Evolutionary conservation across 2,797 vertebrate genomes (phyloP), one percentile per base, ranked within the genome.

Genomic region (Petrocephalus sullivani): DNA sequence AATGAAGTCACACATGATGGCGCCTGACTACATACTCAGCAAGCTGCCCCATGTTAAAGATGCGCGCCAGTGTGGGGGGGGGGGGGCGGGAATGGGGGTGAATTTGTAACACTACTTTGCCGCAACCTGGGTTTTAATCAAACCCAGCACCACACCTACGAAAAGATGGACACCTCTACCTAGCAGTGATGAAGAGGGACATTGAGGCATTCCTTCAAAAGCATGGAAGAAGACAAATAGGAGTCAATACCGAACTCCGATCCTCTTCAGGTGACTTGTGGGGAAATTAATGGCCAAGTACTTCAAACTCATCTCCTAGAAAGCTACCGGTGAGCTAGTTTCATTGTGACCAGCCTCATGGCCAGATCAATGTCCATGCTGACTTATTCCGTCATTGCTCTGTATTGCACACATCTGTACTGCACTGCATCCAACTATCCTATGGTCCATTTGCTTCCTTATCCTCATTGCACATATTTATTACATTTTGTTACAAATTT

Each of bases 1-100:
- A 87, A 87, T 64, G 57, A 37, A 87, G 58, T 87, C 58, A 61
- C 57, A 51, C 58, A 64, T 64, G 37, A 61, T n/a, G 37, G 58
- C 84, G 28, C 19, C 84, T n/a, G 84, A 33, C 84, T 58, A 23
- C 84, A 58, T 56, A n/a, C 41, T 19, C 21, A 16, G 28, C 8
- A 2, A 83, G 19, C 81, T 54, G 46, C 19, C n/a, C 81, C 49
- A 4, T 4, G 28, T 19, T 33, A 41, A 54, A 54, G 81, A 83
- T 0, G 21, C 9, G 19, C 46, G 37, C 4, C 6, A 49, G 46
- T 7, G 6, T 9, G n/a, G 41, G 7, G 16, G 46, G 16, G 33
- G 71, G 10, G 3, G 57, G 19, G 1, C 1, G 3, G 1, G 37
- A 4, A 4, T 46, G 61, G 28, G 61, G 61, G 75, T 82, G 19